Base-by-base conservation (phyloP, 2,113 vertebrate species). In the Axis porcinus region DNA sequence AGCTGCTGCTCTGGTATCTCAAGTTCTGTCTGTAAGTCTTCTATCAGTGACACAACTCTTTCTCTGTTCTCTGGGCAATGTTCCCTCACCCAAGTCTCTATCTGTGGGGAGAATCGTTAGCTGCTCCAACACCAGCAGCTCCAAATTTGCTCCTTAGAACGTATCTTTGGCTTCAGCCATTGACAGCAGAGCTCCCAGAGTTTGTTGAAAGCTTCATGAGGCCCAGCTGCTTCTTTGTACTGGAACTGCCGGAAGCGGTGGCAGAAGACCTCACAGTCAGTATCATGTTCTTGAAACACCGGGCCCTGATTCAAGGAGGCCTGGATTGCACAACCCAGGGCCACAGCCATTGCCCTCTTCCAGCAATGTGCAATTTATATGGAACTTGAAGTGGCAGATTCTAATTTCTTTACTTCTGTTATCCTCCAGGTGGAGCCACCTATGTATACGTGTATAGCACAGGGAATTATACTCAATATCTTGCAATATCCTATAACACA, bases 101-200 rank as follows among this genome's bases (percentile, higher is more conserved):
- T 98, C 98, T 0, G 76, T 95, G 74, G 98, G 98, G 54, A 98
- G 95, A 82, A 98, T 97, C 2, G 94, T 98, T 84, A 98, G 95
- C 40, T 98, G 98, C 91, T 98, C 98, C 94, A 98, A 67, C 47
- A 98, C 97, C 21, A 98, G 94, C 86, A 98, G 91, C 95, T 98
- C 98, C 93, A 98, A 85, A 98, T 98, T 88, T 98, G 98, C 76
- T 98, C 98, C 84, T 98, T 98, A 55, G 97, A 98, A 70, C 94
- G 97, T 67, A 97, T 97, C 97, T 98, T 98, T 50, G 98, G 98
- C 95, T 98, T 98, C 95, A 98, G 92, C 98, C 98, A 98, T 13
- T 97, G 98, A 96, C 97, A 98, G 95, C 98, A 98, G 28, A 98
- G 98, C 28, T 98, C 98, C 98, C 98, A 98, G 67, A 98, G 98